Evolutionary conservation across 2,797 vertebrate species (phyloP), one percentile per base, ranked within the genome.

Genomic region (Benthosema pterotum): DNA sequence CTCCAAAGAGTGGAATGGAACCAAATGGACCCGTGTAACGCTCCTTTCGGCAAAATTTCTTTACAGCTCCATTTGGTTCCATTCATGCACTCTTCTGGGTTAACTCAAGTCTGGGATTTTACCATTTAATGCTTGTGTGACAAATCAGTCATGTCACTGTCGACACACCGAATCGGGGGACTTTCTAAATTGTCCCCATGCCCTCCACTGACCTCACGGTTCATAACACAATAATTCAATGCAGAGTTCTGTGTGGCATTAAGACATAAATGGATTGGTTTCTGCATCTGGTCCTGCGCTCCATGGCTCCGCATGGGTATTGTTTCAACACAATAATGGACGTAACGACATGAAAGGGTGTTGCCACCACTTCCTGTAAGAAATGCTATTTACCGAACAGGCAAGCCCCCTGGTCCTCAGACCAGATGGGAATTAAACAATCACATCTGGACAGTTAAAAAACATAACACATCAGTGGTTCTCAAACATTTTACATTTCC

Each of bases 391-490:
- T 75, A 70, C 48, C 50, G 0, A 74, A 65, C 22, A 14, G 67
- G 71, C 57, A 56, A 54, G 11, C 63, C 52, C 54, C 42, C 25
- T 59, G 19, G 52, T 60, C 57, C n/a, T 55, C 52, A 8, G 19
- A 25, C 60, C 75, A 84, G 75, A 77, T 68, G 71, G 17, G 17
- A 52, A 59, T 71, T 69, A 76, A 81, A 67, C 38, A 47, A 43
- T 54, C 58, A 67, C 75, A 81, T 80, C 68, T 86, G 83, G 61
- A 70, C 0, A 17, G 60, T 58, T 77, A 63, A 69, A 72, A 72
- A 69, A 74, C 48, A 60, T 18, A 57, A 1, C 13, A 3, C 38
- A 48, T 8, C 32, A 38, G 32, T 38, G 32, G 7, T 11, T 38
- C 32, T 38, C 8, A 32, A 32, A 32, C 32, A 2, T 32, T 32